A percentile compares a stretch with the other conserved stretches of the same genome.
phyloP scores from a whole-genome alignment of 2,113 vertebrate species.

The Callospermophilus lateralis region DNA sequence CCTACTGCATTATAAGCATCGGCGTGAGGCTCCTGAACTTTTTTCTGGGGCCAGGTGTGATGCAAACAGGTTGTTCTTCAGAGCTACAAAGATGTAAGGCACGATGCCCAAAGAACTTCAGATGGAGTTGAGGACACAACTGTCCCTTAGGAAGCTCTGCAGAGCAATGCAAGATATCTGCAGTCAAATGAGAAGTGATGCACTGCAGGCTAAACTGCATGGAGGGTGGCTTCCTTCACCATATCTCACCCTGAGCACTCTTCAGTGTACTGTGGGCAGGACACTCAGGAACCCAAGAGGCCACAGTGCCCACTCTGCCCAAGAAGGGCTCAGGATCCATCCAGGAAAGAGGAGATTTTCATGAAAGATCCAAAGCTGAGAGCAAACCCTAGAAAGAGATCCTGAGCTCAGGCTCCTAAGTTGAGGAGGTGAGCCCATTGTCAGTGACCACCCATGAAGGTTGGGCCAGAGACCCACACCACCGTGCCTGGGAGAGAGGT shows the following conservation, averaged over 20 bases:
- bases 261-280: neutral
- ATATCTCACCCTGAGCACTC: rapidly evolving
- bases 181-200: neutral
- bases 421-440: neutral
- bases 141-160: neutral
- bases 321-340: neutral
- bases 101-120: neutral
- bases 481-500: neutral
- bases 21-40: neutral
- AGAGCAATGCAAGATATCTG: rapidly evolving
- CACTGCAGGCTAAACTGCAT: rapidly evolving
- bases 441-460: neutral
- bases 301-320: neutral
- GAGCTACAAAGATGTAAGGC: neutral
- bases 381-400: neutral
- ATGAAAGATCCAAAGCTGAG: too few species aligned
- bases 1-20: neutral
- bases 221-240: neutral
- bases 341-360: neutral
- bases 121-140: neutral
- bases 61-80: neutral
- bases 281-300: neutral
- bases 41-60: neutral
- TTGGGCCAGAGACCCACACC: rapidly evolving
- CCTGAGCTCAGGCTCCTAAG: neutral